These are phyloP conservation scores for Drosophila triauraria DNA, from an alignment of 1,140 invertebrate species.

Conservation along the genomic window DNA sequence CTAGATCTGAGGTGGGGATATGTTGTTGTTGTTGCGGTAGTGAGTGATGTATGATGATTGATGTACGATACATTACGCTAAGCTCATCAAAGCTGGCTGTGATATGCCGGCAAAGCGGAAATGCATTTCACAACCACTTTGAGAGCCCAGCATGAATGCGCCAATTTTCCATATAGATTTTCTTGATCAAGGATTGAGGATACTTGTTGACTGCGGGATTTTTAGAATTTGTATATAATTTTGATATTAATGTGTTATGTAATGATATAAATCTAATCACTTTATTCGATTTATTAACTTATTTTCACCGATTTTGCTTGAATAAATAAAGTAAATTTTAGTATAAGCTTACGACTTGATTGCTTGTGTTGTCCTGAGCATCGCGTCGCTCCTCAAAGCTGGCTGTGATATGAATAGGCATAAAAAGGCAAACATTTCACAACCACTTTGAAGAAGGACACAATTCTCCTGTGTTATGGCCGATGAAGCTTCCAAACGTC, in stretches of 20 bases:
- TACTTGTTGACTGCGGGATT: slow-evolving; percentile 36
- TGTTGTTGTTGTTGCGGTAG: slow-evolving; percentile 6
- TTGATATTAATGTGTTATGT: slow-evolving; percentile 46
- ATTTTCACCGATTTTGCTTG: slow-evolving; percentile 4
- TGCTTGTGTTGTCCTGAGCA: slow-evolving; percentile 66
- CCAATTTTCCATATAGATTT: slow-evolving; percentile 41
- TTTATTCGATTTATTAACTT: background rate
- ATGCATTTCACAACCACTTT: slow-evolving; percentile 93
- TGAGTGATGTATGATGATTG: slow-evolving; percentile 50
- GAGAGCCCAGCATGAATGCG: slow-evolving; percentile 85
- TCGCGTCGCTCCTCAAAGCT: slow-evolving; percentile 92
- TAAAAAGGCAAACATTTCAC: slow-evolving; percentile 89
- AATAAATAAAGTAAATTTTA: background rate
- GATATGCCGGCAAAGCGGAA: slow-evolving; percentile 88
- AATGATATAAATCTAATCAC: slow-evolving; percentile 32
- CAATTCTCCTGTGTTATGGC: slow-evolving; percentile 61
- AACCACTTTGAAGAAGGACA: slow-evolving; percentile 89
- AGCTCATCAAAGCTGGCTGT: slow-evolving; percentile 97
- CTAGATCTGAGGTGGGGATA: background rate
- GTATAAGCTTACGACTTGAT: slow-evolving; percentile 14
- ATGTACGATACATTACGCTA: slow-evolving; percentile 78
- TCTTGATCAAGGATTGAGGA: slow-evolving; percentile 21
- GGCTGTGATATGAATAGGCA: slow-evolving; percentile 92
- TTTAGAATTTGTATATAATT: slow-evolving; percentile 45
- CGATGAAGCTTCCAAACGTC: background rate